phyloP scores from a whole-genome alignment of 2,888 invertebrate genomes.

The Lasioglossum vierecki region DNA sequence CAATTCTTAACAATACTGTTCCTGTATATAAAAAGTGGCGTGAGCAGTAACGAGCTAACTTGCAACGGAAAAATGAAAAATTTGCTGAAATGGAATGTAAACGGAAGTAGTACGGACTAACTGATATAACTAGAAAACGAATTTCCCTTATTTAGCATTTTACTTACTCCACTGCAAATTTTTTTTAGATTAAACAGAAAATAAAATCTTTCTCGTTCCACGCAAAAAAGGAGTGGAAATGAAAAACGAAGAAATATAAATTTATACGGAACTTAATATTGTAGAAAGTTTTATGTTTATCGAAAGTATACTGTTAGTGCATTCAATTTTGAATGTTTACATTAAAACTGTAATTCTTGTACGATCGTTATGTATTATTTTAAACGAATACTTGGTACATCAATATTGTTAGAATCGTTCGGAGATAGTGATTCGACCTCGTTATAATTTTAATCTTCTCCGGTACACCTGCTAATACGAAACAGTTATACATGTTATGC shows the following conservation, averaged over 20 bases:
- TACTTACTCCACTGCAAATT: neutral
- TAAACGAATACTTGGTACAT: neutral
- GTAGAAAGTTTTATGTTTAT: neutral
- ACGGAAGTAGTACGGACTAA: neutral
- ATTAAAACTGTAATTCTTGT: no score
- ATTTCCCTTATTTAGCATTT: neutral
- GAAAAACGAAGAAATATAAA: neutral
- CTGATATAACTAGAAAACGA: neutral
- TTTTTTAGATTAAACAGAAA: neutral
- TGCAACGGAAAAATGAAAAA: no score
- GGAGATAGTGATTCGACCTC: neutral
- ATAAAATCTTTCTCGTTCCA: neutral
- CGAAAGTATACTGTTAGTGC: no score
- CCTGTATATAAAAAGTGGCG: neutral
- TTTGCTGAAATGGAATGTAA: constrained; percentile 1
- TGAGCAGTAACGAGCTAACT: neutral
- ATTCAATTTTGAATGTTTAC: neutral
- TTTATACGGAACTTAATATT: neutral
- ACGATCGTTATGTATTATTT: neutral
- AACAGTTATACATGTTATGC: neutral
- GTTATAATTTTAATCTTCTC: neutral
- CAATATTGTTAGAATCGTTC: neutral
- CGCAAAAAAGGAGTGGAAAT: no score
- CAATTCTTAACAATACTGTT: neutral
- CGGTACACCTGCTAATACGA: neutral